phyloP scores from a whole-genome alignment of 2,888 invertebrate species.

The Shargacucullia verbasci region DNA sequence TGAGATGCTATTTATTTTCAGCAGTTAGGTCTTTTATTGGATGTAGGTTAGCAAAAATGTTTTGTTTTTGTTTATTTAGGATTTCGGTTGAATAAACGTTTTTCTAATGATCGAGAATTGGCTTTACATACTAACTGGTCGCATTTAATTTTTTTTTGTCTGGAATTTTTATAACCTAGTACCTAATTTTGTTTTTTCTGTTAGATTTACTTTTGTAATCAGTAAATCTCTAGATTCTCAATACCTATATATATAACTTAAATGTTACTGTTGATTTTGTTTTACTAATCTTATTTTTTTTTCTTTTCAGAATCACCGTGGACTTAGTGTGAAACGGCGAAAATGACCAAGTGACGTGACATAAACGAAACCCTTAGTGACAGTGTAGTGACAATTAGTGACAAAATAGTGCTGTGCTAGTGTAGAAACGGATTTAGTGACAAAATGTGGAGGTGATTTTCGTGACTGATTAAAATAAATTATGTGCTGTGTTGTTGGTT shows the following conservation, averaged over 20 bases:
- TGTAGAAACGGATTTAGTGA: constrained; percentile 54
- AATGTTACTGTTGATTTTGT: no score
- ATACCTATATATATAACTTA: no score
- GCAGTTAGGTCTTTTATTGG: constrained; percentile 41
- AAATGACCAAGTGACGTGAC: constrained; percentile 42
- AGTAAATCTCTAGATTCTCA: no score
- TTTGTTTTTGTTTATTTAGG: constrained; percentile 20
- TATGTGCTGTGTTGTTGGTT: constrained; percentile 73
- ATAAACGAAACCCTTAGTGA: constrained; percentile 32
- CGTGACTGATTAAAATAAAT: constrained; percentile 59
- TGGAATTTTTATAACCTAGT: background rate
- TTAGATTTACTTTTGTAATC: no score
- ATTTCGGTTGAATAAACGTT: background rate
- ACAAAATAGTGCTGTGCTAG: constrained; percentile 58
- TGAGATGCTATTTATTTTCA: constrained; percentile 11
- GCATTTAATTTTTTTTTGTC: background rate
- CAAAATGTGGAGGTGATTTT: constrained; percentile 76
- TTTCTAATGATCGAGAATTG: constrained; percentile 1
- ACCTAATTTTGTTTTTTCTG: no score
- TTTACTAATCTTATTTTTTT: constrained; percentile 34
- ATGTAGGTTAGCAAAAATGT: constrained; percentile 1
- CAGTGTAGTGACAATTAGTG: constrained; percentile 58
- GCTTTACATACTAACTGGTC: background rate
- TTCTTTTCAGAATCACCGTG: constrained; percentile 35
- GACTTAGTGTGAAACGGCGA: constrained; percentile 25